phyloP scores from a whole-genome alignment of 2,113 vertebrate species.

The Anas platyrhynchos region DNA sequence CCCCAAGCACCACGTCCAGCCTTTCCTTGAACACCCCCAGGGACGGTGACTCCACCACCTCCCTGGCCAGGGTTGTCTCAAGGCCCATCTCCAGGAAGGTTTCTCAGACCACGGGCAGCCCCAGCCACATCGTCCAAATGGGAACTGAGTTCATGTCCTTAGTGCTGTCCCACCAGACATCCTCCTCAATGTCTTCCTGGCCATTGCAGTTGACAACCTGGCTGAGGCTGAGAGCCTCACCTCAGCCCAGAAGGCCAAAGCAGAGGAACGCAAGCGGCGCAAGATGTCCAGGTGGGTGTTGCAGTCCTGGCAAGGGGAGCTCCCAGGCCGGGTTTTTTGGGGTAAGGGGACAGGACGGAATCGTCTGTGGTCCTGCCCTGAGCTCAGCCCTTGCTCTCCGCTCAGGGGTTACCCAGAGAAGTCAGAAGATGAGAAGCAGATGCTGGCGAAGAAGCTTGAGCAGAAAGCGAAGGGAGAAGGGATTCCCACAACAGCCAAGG shows the following conservation, averaged over 20 bases:
- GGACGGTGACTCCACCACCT: too few relatives aligned
- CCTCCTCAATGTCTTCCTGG: slow-evolving; percentile 97
- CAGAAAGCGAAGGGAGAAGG: slow-evolving; percentile 91
- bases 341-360: too few relatives aligned
- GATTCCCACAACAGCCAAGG: slow-evolving; percentile 96
- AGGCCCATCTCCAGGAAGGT: not conserved
- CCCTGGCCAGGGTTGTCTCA: not conserved
- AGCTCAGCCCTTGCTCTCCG: not conserved
- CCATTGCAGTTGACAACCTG: slow-evolving; percentile 96
- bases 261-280: slow-evolving; percentile 86
- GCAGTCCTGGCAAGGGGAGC: rapidly evolving
- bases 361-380: not conserved
- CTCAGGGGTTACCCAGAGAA: slow-evolving; percentile 88
- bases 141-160: slow-evolving; percentile 63
- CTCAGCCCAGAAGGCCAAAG: slow-evolving; percentile 94
- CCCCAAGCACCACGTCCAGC: too few relatives aligned
- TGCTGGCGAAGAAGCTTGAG: slow-evolving; percentile 89
- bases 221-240: slow-evolving; percentile 95
- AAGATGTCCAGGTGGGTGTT: slow-evolving; percentile 86
- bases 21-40: too few relatives aligned
- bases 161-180: slow-evolving; percentile 83
- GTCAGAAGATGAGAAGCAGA: slow-evolving; percentile 90
- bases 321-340: not conserved
- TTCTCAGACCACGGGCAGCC: not conserved
- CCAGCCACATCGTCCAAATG: not conserved